These are phyloP conservation scores for Rhyzopertha dominica DNA, from an alignment of 1,140 invertebrate species.

Conservation along the genomic window DNA sequence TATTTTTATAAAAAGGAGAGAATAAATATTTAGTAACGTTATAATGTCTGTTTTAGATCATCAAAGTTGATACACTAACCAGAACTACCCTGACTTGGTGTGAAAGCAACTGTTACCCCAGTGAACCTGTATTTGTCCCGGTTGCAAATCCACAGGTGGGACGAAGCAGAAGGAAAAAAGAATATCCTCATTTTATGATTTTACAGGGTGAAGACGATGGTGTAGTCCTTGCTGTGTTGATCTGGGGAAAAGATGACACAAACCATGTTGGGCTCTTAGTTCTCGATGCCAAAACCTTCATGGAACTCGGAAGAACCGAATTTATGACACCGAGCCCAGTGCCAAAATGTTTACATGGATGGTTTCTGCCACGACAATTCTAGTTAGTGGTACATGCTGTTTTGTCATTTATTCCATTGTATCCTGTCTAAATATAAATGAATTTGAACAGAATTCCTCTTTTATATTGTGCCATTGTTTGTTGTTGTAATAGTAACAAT, in stretches of 20 bases:
- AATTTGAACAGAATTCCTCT: too few relatives aligned
- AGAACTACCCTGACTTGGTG: slow-evolving; percentile 66
- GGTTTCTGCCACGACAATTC: slow-evolving; percentile 69
- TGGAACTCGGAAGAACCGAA: slow-evolving; percentile 60
- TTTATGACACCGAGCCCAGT: slow-evolving; percentile 66
- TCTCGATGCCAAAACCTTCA: slow-evolving; percentile 61
- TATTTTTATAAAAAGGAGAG: too few relatives aligned
- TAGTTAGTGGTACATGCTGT: too few relatives aligned
- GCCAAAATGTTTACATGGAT: slow-evolving; percentile 77
- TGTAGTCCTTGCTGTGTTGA: slow-evolving; percentile 62
- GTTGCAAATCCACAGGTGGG: slow-evolving; percentile 62
- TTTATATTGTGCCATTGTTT: too few relatives aligned
- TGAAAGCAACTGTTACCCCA: slow-evolving; percentile 70
- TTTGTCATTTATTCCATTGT: too few relatives aligned
- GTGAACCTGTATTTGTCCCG: slow-evolving; percentile 82
- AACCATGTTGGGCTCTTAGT: slow-evolving; percentile 62
- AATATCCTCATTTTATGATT: slow-evolving; percentile 15
- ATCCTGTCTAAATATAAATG: too few relatives aligned
- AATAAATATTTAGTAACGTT: not conserved
- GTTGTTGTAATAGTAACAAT: too few relatives aligned
- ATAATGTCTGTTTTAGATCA: slow-evolving; percentile 16
- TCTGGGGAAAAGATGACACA: slow-evolving; percentile 58
- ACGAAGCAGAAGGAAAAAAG: slow-evolving; percentile 16
- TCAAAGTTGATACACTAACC: slow-evolving; percentile 65
- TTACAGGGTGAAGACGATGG: slow-evolving; percentile 69